phyloP scores from a whole-genome alignment of 1,140 invertebrate species.

The Drosophila pallidifrons region DNA sequence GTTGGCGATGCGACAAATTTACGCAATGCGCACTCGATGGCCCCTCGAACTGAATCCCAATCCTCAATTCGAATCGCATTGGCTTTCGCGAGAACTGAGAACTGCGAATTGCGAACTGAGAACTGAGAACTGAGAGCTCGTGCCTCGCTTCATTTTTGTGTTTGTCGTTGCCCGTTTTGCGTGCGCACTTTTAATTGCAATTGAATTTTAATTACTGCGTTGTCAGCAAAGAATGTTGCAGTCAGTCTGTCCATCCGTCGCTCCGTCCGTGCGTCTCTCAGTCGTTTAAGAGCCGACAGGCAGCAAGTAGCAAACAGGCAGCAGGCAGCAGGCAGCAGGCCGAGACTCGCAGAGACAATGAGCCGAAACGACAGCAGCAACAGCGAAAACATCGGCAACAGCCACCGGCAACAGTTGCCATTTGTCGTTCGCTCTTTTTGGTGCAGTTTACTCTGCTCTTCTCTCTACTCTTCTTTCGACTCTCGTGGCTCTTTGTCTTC shows the following conservation, averaged over 20 bases:
- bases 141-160: constrained; percentile 46
- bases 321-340: constrained; percentile 7
- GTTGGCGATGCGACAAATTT: constrained; percentile 61
- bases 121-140: neutral
- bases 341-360: constrained; percentile 6
- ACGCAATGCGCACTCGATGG: constrained; percentile 37
- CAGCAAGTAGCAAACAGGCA: constrained; percentile 28
- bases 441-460: constrained; percentile 13
- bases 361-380: constrained; percentile 10
- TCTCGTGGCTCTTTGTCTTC: constrained; percentile 54
- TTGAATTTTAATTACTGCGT: constrained; percentile 84
- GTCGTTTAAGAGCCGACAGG: constrained; percentile 64
- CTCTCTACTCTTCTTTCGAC: neutral
- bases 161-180: constrained; percentile 76
- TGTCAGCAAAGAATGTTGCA: constrained; percentile 84
- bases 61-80: neutral
- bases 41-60: constrained; percentile 12
- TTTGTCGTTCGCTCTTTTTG: constrained; percentile 7
- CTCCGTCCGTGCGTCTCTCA: neutral
- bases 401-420: constrained; percentile 59
- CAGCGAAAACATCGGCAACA: constrained; percentile 6
- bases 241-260: constrained; percentile 16
- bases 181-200: constrained; percentile 84
- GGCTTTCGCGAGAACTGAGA: too few relatives aligned
- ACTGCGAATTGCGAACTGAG: neutral